phyloP scores from a whole-genome alignment of 2,888 invertebrate species.

The Marasmarcha lunaedactyla region DNA sequence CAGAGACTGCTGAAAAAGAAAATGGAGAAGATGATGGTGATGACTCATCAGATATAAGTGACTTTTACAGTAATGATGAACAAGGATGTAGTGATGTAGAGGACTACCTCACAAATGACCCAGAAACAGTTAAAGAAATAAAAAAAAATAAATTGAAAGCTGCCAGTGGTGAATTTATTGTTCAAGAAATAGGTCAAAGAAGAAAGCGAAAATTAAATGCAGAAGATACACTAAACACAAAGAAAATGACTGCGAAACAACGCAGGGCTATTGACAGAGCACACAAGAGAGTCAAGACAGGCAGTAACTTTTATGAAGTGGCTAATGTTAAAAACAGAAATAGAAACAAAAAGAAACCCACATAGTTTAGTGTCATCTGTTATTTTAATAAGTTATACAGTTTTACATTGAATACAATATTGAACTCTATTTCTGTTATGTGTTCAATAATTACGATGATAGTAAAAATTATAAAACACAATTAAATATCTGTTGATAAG shows the following conservation, averaged over 20 bases:
- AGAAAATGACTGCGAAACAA: constrained; percentile 81
- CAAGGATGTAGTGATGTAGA: constrained; percentile 65
- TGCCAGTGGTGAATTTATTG: constrained; percentile 65
- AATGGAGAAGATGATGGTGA: constrained; percentile 44
- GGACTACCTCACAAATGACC: constrained; percentile 54
- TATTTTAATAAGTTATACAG: background rate
- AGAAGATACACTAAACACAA: constrained; percentile 23
- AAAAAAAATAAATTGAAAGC: constrained; percentile 56
- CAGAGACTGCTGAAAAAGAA: constrained; percentile 24
- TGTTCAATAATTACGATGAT: too few relatives aligned
- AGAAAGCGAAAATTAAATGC: constrained; percentile 34
- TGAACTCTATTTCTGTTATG: too few relatives aligned
- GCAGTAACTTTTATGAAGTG: constrained; percentile 90
- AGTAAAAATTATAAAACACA: too few relatives aligned
- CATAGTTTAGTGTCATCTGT: too few relatives aligned
- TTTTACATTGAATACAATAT: constrained; percentile 14
- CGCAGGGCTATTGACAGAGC: constrained; percentile 80
- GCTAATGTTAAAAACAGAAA: constrained; percentile 91
- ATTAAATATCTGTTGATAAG: constrained; percentile 1
- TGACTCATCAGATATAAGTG: constrained; percentile 75
- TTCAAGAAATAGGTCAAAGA: constrained; percentile 58
- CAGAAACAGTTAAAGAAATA: constrained; percentile 56
- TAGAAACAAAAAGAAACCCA: constrained; percentile 73
- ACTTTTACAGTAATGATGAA: constrained; percentile 77
- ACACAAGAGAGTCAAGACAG: constrained; percentile 83